These are phyloP conservation scores for Brenthis hecate DNA, from an alignment of 2,888 invertebrate genomes.

Conservation along the genomic window DNA sequence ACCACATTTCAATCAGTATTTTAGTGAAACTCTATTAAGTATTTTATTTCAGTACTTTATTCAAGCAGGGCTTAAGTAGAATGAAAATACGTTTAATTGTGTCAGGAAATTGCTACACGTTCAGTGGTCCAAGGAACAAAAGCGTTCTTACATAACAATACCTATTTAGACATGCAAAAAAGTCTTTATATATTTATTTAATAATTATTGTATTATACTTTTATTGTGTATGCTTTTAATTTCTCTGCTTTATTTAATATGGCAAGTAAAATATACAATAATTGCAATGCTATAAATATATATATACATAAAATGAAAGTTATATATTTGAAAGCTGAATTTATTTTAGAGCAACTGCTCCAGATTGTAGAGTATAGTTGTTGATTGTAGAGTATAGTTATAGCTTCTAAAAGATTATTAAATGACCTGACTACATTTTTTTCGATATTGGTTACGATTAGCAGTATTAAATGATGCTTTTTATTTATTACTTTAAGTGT, in stretches of 20 bases:
- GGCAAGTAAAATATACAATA: too few species aligned
- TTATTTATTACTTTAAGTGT: too few species aligned
- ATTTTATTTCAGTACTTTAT: slow-evolving; percentile 22
- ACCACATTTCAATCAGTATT: slow-evolving; percentile 3
- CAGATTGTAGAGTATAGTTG: too few species aligned
- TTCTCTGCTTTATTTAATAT: neutral
- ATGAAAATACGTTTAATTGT: slow-evolving; percentile 30
- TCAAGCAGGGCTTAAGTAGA: slow-evolving; percentile 11
- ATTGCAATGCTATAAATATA: too few species aligned
- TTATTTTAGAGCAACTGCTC: too few species aligned
- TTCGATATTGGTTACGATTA: too few species aligned
- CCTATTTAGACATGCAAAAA: slow-evolving; percentile 12
- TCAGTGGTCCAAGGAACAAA: slow-evolving; percentile 20
- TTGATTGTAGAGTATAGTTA: too few species aligned
- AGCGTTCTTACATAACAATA: slow-evolving; percentile 21
- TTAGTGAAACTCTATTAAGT: slow-evolving; percentile 1
- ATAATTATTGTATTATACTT: neutral
- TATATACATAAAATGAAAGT: too few species aligned
- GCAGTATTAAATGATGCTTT: too few species aligned
- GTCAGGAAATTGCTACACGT: slow-evolving; percentile 27
- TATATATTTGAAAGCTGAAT: too few species aligned
- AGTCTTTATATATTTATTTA: slow-evolving; percentile 13
- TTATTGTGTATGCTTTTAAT: neutral
- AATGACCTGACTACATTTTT: too few species aligned
- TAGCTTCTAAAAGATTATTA: too few species aligned